Conservation (phyloP, 2,888 invertebrate species). For the Ephialtes manifestator region DNA sequence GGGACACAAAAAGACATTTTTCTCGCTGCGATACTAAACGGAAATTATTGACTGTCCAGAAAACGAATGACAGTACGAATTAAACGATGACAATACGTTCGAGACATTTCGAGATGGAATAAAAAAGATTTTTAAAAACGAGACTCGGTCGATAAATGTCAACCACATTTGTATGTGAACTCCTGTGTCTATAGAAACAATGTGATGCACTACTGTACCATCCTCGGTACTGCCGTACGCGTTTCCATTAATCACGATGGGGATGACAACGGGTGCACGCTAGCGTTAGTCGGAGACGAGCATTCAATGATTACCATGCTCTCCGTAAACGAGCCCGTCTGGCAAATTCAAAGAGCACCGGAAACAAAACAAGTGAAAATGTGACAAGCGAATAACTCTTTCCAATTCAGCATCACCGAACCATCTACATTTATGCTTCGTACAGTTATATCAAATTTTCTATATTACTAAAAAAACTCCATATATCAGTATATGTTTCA, state of each 20-base stretch:
- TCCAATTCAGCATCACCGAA: conserved; percentile 8
- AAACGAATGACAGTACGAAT: too few species aligned
- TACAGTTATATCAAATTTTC: not conserved
- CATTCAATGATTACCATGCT: conserved; percentile 67
- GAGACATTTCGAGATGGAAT: too few species aligned
- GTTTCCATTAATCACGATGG: conserved; percentile 49
- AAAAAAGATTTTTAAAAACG: too few species aligned
- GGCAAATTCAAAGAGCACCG: conserved; percentile 39
- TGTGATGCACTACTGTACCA: conserved; percentile 33
- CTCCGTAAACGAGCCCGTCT: conserved; percentile 51
- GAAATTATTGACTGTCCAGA: too few species aligned
- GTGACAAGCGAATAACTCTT: not conserved
- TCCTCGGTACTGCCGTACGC: conserved; percentile 26
- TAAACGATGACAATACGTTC: too few species aligned
- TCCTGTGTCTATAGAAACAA: not conserved
- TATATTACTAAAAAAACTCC: too few species aligned
- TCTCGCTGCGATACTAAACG: too few species aligned
- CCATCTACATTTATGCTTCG: not conserved
- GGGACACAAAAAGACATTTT: too few species aligned
- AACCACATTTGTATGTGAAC: not conserved
- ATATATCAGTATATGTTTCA: too few species aligned
- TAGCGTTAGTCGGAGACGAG: conserved; percentile 58
- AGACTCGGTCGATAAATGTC: not conserved
- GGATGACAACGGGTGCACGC: conserved; percentile 51
- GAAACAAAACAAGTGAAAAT: conserved; percentile 22